Base-by-base conservation (phyloP, 1,140 invertebrate genomes). In the Hesperophylax magnus region DNA sequence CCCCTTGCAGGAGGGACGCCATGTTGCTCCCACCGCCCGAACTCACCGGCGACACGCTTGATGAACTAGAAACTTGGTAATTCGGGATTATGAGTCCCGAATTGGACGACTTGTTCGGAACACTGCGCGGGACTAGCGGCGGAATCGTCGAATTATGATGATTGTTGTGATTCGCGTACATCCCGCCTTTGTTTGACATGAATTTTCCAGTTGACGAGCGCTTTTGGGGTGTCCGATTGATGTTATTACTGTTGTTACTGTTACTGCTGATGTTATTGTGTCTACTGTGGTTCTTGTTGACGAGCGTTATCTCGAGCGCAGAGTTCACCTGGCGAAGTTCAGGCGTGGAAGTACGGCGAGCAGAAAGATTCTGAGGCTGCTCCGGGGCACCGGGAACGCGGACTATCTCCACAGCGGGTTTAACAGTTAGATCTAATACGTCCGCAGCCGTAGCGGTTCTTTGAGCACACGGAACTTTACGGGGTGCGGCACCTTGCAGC, bases 251-350 rank as follows among this genome's bases (percentile, higher is more conserved):
- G 34, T 39, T 39, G 9, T 8, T 39, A 9, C 9, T 39, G 34
- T 9, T 27, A 27, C 27, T 27, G 27, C 27, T 27, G 27, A 2
- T 27, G 27, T 27, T 39, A 9, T 39, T 39, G 34, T 85, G 85
- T n/a, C 87, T 87, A 0, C 85, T 80, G 72, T 87, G 85, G 69
- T 77, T 87, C 88, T 87, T 83, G 65, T 87, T 89, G 2, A 93
- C 92, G 81, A 93, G 82, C 0, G 92, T 93, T 53, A 93, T 93
- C 86, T 93, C 92, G 69, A 93, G 83, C 84, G 82, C 82, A 7
- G 82, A 78, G 58, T 81, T 80, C 5, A 81, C 67, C 27, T 80
- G 80, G 8, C 78, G 69, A 0, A 54, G 77, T 27, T 78, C 82
- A 52, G 24, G 54, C 53, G 20, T 52, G 0, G 86, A 86, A 78